A percentile compares a stretch with the other conserved stretches of the same genome.
These are phyloP conservation scores for Drosophila bunnanda DNA, from an alignment of 2,888 invertebrate species.

Conservation along the genomic window DNA sequence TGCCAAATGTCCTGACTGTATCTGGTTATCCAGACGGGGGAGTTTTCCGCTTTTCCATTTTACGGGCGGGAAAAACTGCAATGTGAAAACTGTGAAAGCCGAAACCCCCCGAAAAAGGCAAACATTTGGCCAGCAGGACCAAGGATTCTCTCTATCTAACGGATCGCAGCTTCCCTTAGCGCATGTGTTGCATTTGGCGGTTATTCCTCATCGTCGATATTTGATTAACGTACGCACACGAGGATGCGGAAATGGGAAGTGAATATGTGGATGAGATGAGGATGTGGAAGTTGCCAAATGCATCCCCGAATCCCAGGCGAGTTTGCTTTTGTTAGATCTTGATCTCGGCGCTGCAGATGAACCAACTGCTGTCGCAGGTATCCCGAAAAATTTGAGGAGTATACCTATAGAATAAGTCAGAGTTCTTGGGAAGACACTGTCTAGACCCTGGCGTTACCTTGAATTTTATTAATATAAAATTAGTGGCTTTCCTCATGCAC, in stretches of 20 bases:
- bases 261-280: conserved; percentile 21
- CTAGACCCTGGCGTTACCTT: background rate
- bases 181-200: conserved; percentile 73
- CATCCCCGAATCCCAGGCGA: conserved; percentile 36
- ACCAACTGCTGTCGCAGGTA: conserved; percentile 46
- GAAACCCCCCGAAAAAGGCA: conserved; percentile 44
- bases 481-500: background rate
- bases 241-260: conserved; percentile 61
- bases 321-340: conserved; percentile 62
- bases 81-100: conserved; percentile 46
- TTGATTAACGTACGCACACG: conserved; percentile 67
- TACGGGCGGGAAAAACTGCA: conserved; percentile 57
- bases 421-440: background rate
- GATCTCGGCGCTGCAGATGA: conserved; percentile 45
- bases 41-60: conserved; percentile 58
- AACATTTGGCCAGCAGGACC: conserved; percentile 55
- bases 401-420: conserved; percentile 5
- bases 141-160: conserved; percentile 45
- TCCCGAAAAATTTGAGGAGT: conserved; percentile 10
- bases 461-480: background rate
- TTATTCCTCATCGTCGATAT: conserved; percentile 62
- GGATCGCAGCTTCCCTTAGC: conserved; percentile 37
- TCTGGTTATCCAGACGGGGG: conserved; percentile 35
- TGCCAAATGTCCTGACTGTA: conserved; percentile 55
- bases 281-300: conserved; percentile 38